Conservation (phyloP, 2,113 vertebrate genomes). For the Bos javanicus region DNA sequence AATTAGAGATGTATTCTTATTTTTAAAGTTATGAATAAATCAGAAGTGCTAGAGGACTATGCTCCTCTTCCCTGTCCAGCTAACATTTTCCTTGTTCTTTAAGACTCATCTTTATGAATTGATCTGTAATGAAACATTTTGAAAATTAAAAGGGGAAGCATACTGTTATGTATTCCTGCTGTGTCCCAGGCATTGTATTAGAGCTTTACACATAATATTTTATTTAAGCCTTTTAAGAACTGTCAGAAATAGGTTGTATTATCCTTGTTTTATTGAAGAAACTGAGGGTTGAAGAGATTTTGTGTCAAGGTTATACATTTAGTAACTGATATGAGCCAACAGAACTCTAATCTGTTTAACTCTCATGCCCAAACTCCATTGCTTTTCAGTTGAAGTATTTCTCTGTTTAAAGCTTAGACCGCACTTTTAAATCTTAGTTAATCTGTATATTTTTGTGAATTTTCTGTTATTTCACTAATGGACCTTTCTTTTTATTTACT, state of each 20-base stretch:
- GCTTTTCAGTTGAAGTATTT: constrained; percentile 28
- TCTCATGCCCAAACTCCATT: neutral
- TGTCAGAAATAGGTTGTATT: neutral
- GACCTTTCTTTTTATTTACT: constrained; percentile 21
- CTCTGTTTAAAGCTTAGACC: constrained; percentile 21
- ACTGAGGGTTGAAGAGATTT: neutral
- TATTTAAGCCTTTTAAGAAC: constrained; percentile 29
- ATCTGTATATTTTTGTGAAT: neutral
- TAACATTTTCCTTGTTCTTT: constrained; percentile 8
- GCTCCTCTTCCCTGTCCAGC: neutral
- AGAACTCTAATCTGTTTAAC: constrained; percentile 9
- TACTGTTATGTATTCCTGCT: neutral
- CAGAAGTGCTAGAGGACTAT: neutral
- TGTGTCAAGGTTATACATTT: neutral
- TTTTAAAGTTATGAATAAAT: constrained; percentile 31
- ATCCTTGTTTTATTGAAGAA: constrained; percentile 46
- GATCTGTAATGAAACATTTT: constrained; percentile 26
- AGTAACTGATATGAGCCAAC: neutral
- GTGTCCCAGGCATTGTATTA: neutral
- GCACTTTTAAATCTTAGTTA: neutral
- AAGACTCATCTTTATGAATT: neutral
- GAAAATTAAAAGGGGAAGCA: neutral
- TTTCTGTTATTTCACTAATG: neutral
- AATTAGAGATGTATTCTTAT: neutral
- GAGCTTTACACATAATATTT: neutral